Conservation (phyloP, 64 coral and sea anemone genomes). For the Stichodactyla helianthus region DNA sequence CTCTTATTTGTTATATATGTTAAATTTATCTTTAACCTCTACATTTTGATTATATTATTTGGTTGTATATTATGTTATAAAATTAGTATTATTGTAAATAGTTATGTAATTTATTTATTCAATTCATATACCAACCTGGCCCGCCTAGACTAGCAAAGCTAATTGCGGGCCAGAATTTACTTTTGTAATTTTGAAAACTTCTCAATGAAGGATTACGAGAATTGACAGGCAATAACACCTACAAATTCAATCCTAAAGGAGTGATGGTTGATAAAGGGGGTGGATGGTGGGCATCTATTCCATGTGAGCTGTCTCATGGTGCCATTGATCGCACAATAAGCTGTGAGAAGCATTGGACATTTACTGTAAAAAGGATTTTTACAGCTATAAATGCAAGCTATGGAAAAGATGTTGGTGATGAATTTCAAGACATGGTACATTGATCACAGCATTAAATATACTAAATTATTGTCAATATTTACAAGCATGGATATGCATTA, state of each 20-base stretch:
- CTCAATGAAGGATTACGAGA: conserved; percentile 4
- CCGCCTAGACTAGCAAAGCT: no score
- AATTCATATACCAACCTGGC: no score
- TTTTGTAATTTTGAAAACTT: conserved; percentile 11
- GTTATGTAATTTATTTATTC: no score
- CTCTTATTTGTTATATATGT: no score
- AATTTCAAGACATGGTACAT: conserved; percentile 7
- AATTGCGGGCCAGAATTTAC: no score
- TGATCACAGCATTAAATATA: no score
- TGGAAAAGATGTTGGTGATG: conserved; percentile 48
- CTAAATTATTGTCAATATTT: no score
- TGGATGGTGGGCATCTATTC: conserved; percentile 34
- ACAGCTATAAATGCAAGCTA: conserved; percentile 50
- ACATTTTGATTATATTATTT: no score
- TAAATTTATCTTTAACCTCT: no score
- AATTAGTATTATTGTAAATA: no score
- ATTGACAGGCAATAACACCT: not conserved
- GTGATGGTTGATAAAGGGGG: conserved; percentile 70
- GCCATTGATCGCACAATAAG: not conserved
- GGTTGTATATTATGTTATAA: no score
- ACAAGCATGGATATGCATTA: no score
- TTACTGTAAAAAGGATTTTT: conserved; percentile 10
- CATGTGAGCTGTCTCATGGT: not conserved
- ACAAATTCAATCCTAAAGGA: conserved; percentile 6
- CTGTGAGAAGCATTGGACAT: conserved; percentile 26